Base-by-base conservation (phyloP, 2,888 invertebrate genomes). In the Epistrophella euchroma region DNA sequence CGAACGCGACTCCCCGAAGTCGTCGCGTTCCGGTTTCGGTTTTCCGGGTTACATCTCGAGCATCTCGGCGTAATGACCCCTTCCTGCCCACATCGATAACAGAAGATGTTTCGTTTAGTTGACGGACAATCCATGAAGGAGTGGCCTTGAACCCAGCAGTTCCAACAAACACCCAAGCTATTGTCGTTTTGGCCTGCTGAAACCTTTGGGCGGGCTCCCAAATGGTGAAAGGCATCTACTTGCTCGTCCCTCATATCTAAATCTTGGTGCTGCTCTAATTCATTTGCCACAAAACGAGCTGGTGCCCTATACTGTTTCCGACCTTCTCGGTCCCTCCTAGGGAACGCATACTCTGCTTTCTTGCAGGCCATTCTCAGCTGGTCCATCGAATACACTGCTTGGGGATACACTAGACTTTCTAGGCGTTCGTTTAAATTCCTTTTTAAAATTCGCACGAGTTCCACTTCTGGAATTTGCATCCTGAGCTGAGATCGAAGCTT, bases 381-480 rank as follows among this genome's bases (percentile, higher is more conserved):
- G 9, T 79, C 64, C 19, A 79, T 40, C 2, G 64, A 22, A 13
- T 64, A 52, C 2, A 60, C 10, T 11, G 40, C 28, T 22, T 64
- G 64, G 2, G 73, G 73, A 47, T 66, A 79, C 4, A 79, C 56
- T 4, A 73, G 4, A 11, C 52, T 35, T n/a, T 32, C 35, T 11
- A 73, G 13, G 2, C 28, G n/a, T 2, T 60, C 52, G 25, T 62
- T 73, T 2, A 79, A 1, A 4, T 79, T 79, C 19, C 37, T 25
- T 6, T 66, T 64, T 11, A 79, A 15, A 0, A 73, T 66, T 11
- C 64, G 35, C 2, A 79, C 55, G 0, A 79, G 19, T 6, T 79
- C 56, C 4, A 22, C n/a, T 15, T 80, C 80, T 11, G 58, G 19
- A 9, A 80, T 58, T 9, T 52, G 45, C n/a, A 11, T 22, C 17